phyloP scores from a whole-genome alignment of 2,797 vertebrate species.

The Enoplosus armatus region DNA sequence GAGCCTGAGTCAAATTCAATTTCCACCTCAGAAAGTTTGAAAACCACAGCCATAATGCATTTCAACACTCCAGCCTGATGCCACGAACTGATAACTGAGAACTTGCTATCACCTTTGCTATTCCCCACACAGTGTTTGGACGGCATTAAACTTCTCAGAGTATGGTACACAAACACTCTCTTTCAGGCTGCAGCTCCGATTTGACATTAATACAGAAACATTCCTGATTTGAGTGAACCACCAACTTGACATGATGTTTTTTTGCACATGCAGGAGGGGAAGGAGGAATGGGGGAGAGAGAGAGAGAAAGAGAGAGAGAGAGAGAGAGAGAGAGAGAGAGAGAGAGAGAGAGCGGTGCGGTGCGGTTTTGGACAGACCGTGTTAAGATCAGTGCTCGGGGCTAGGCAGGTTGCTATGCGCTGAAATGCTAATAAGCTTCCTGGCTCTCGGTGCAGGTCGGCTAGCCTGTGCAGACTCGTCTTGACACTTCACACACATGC shows the following conservation, averaged over 20 bases:
- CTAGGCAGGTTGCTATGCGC: slow-evolving; percentile 83
- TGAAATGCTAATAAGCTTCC: slow-evolving; percentile 85
- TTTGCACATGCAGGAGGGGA: slow-evolving; percentile 62
- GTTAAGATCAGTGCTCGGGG: slow-evolving; percentile 82
- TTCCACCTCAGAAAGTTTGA: slow-evolving; percentile 41
- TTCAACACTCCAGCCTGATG: slow-evolving; percentile 49
- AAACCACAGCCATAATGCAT: slow-evolving; percentile 52
- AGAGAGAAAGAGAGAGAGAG: slow-evolving; percentile 23
- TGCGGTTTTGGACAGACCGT: slow-evolving; percentile 77
- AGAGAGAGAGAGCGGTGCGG: slow-evolving; percentile 49
- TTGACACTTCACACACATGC: slow-evolving; percentile 82
- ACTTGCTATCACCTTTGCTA: slow-evolving; percentile 28
- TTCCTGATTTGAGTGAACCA: slow-evolving; percentile 73
- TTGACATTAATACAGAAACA: slow-evolving; percentile 74
- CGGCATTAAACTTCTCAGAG: slow-evolving; percentile 55
- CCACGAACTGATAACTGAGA: slow-evolving; percentile 42
- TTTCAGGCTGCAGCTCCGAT: slow-evolving; percentile 63
- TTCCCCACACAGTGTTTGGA: slow-evolving; percentile 41
- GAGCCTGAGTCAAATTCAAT: slow-evolving; percentile 52
- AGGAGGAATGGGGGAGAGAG: slow-evolving; percentile 33
- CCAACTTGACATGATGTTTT: slow-evolving; percentile 74
- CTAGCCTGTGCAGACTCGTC: slow-evolving; percentile 82
- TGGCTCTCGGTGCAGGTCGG: slow-evolving; percentile 77
- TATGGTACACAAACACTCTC: slow-evolving; percentile 59
- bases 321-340: slow-evolving; percentile 19